phyloP scores from a whole-genome alignment of 1,140 invertebrate species.

The Camponotus pennsylvanicus region DNA sequence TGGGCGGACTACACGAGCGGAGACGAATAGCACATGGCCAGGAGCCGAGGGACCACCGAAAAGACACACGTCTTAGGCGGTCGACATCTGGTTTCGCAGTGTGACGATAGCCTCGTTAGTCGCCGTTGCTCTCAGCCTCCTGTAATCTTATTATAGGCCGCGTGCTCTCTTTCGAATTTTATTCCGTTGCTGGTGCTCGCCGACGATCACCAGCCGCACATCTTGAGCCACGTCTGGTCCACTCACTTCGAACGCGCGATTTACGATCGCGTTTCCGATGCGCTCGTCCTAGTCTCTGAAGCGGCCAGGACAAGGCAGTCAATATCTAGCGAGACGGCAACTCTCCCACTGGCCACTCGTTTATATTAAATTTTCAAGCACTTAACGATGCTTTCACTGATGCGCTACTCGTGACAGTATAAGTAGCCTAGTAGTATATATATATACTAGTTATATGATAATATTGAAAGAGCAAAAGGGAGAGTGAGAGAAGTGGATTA shows the following conservation, averaged over 20 bases:
- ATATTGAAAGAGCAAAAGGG: conserved; percentile 25
- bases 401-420: background rate
- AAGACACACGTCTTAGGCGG: conserved; percentile 74
- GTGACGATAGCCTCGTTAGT: conserved; percentile 82
- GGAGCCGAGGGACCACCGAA: conserved; percentile 65
- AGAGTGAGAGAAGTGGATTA: background rate
- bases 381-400: conserved; percentile 9
- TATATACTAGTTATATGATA: background rate
- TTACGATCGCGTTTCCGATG: conserved; percentile 40
- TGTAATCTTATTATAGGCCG: conserved; percentile 70
- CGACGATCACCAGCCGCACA: background rate
- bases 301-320: conserved; percentile 1
- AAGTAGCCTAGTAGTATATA: background rate
- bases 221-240: conserved; percentile 37
- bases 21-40: conserved; percentile 67
- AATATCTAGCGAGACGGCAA: conserved; percentile 15
- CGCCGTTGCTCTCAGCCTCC: conserved; percentile 59
- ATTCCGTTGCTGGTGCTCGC: conserved; percentile 25
- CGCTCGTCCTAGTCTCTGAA: background rate
- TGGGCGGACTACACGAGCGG: conserved; percentile 44
- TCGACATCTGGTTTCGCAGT: conserved; percentile 74
- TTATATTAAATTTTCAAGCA: conserved; percentile 51
- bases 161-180: conserved; percentile 54
- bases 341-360: conserved; percentile 26
- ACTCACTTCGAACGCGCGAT: conserved; percentile 52